phyloP scores from a whole-genome alignment of 2,797 vertebrate genomes.

The Erpetoichthys calabaricus region DNA sequence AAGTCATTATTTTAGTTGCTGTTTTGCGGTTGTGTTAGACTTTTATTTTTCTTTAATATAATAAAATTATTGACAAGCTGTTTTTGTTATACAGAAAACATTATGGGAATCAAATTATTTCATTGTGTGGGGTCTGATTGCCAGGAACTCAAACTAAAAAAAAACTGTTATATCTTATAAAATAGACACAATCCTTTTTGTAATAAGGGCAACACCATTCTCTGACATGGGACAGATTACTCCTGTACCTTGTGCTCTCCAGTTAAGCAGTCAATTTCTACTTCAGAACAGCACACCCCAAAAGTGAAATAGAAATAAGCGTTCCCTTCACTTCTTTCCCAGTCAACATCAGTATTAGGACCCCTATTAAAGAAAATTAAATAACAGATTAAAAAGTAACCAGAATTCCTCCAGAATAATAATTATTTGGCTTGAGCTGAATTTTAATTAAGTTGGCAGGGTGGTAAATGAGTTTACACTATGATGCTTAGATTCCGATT shows the following conservation, averaged over 20 bases:
- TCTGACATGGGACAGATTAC: no score
- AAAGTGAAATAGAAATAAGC: conserved; percentile 50
- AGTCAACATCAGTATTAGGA: conserved; percentile 53
- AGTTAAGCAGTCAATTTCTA: conserved; percentile 72
- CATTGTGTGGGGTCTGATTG: neutral
- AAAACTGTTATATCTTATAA: neutral
- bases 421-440: no score
- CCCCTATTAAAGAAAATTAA: conserved; percentile 40
- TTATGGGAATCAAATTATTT: neutral
- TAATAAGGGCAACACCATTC: no score
- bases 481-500: no score
- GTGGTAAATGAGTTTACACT: no score
- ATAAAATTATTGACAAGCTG: neutral
- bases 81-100: no score
- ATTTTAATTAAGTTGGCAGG: no score
- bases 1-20: no score
- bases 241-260: conserved; percentile 63
- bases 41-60: neutral
- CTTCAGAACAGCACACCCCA: conserved; percentile 56
- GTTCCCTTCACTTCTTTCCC: conserved; percentile 57
- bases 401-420: no score
- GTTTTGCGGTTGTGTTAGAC: neutral
- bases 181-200: no score
- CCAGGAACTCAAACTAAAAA: neutral
- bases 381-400: neutral